Conservation (phyloP, 2,113 vertebrate species). For the Plecturocebus donacophilus region DNA sequence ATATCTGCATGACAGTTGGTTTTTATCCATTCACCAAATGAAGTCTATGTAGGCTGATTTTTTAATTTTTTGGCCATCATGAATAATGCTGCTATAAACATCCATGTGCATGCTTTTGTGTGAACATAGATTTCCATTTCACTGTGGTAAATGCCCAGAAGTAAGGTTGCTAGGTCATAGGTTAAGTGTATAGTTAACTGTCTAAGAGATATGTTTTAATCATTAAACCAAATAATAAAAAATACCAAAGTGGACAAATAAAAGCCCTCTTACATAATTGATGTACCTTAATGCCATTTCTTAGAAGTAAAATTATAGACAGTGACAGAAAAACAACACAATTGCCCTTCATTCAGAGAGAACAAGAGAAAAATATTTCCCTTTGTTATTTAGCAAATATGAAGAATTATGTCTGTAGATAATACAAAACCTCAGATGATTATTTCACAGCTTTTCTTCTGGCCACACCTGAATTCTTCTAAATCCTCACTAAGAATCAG, state of each 20-base stretch:
- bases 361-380: conserved; percentile 4
- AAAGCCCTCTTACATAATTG: not conserved
- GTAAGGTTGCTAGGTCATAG: not conserved
- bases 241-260: not conserved
- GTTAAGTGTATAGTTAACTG: not conserved
- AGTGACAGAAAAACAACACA: not conserved
- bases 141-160: not conserved
- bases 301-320: conserved; percentile 31
- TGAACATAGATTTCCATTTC: not conserved
- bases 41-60: not conserved
- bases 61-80: not conserved
- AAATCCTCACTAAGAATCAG: not conserved
- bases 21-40: not conserved
- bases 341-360: conserved; percentile 6
- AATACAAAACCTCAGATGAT: not conserved
- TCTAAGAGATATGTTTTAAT: conserved; percentile 20
- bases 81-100: conserved; percentile 3
- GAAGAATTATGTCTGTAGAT: not conserved
- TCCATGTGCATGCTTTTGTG: not conserved
- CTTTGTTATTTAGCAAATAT: conserved; percentile 18
- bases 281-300: not conserved
- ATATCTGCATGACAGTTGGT: not conserved
- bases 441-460: not conserved
- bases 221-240: not conserved
- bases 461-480: not conserved